A percentile compares a stretch with the other conserved stretches of the same genome.
Evolutionary conservation across 2,113 vertebrate species (phyloP).

Genomic region (Oreocharis arfaki): DNA sequence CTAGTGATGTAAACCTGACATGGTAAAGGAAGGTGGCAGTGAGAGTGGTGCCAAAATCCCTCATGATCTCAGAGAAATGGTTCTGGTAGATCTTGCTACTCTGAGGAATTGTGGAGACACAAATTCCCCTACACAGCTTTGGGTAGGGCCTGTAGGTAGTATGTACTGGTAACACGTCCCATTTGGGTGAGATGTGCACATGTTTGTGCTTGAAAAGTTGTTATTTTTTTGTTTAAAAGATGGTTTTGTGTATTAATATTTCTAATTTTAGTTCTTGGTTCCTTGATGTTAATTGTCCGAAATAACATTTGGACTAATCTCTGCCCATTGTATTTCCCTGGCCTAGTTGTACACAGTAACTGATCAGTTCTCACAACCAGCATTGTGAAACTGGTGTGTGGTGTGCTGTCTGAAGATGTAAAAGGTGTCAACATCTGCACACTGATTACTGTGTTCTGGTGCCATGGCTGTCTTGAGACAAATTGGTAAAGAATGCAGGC

Average conservation of each 20-base stretch:
- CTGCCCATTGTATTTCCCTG: background rate
- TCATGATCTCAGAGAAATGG: background rate
- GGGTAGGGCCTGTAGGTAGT: no score
- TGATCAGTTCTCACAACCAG: background rate
- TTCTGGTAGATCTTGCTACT: background rate
- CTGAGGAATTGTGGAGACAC: background rate
- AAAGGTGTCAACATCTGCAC: background rate
- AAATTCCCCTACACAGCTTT: background rate
- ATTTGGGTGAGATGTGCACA: background rate
- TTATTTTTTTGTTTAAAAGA: background rate
- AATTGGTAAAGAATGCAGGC: background rate
- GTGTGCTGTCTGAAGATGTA: background rate
- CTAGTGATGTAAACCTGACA: background rate
- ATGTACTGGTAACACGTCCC: background rate
- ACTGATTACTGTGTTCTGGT: background rate
- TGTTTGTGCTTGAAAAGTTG: background rate
- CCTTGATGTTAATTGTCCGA: rapidly evolving
- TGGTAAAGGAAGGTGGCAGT: rapidly evolving
- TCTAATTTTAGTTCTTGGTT: background rate
- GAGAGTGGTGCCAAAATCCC: background rate
- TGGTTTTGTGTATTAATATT: background rate
- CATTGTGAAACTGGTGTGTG: rapidly evolving
- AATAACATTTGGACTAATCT: background rate
- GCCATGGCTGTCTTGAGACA: background rate
- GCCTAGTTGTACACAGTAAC: no score